Conservation (phyloP, 2,113 vertebrate species). For the Triplophysa siluroides region DNA sequence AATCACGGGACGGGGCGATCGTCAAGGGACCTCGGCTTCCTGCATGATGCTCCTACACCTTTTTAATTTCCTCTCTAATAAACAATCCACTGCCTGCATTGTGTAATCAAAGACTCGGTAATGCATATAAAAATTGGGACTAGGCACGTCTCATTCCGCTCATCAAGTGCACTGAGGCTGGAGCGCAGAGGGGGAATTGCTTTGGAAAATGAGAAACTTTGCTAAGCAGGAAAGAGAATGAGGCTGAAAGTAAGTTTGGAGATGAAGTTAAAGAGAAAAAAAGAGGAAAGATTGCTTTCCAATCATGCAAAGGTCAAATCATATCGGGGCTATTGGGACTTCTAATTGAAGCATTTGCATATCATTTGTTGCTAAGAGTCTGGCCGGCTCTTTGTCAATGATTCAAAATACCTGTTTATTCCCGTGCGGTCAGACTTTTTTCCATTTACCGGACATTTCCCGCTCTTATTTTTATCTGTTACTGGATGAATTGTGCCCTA, state of each 20-base stretch:
- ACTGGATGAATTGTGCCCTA: conserved; percentile 58
- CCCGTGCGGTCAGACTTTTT: conserved; percentile 41
- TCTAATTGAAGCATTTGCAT: conserved; percentile 72
- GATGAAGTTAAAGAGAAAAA: neutral
- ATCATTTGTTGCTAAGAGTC: conserved; percentile 54
- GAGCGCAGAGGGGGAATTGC: conserved; percentile 60
- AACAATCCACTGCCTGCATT: conserved; percentile 67
- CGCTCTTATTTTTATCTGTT: conserved; percentile 61
- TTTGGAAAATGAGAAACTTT: conserved; percentile 65
- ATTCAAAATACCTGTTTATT: conserved; percentile 54
- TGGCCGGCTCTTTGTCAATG: conserved; percentile 48
- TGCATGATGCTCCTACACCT: conserved; percentile 62
- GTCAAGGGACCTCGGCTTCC: conserved; percentile 51
- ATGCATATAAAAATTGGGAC: conserved; percentile 68
- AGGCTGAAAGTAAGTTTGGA: conserved; percentile 11
- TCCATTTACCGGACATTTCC: conserved; percentile 49
- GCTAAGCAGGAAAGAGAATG: conserved; percentile 42
- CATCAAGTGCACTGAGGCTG: conserved; percentile 57
- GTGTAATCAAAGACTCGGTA: conserved; percentile 70
- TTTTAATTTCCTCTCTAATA: conserved; percentile 71
- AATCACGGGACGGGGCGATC: conserved; percentile 62
- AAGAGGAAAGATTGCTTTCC: conserved; percentile 50
- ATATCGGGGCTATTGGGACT: conserved; percentile 48
- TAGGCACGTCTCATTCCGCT: conserved; percentile 61
- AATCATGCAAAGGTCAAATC: conserved; percentile 68